Percentiles rank a stretch among this genome's conserved stretches.
Evolutionary conservation across 1,140 invertebrate species (phyloP).

Genomic region (Zaprionus africanus): DNA sequence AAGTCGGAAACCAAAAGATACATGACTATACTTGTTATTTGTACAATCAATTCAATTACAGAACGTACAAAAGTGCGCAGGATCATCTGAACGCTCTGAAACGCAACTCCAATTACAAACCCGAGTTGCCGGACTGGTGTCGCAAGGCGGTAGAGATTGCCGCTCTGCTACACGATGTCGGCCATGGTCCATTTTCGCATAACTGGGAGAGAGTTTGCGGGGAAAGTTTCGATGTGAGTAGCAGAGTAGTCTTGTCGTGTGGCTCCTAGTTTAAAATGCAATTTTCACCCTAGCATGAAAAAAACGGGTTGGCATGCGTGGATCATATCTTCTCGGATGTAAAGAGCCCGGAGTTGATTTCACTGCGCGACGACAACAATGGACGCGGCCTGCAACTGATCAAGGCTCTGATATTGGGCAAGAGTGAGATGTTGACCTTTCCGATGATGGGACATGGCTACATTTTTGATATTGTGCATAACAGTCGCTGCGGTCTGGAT

Average conservation of each 20-base stretch:
- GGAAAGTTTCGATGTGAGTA: constrained; percentile 61
- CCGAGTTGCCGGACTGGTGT: constrained; percentile 64
- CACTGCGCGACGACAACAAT: constrained; percentile 57
- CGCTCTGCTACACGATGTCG: constrained; percentile 89
- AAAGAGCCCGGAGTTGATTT: constrained; percentile 30
- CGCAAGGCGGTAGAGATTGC: constrained; percentile 85
- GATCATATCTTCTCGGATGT: constrained; percentile 63
- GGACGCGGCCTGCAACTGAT: constrained; percentile 69
- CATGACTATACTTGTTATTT: too few relatives aligned
- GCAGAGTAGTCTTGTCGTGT: not conserved
- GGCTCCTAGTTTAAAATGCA: not conserved
- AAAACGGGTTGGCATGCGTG: constrained; percentile 55
- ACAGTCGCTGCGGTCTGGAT: constrained; percentile 88
- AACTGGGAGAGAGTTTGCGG: constrained; percentile 85
- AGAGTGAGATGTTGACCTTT: constrained; percentile 46
- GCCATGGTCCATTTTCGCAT: constrained; percentile 89
- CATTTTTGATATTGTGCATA: constrained; percentile 86
- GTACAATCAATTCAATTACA: constrained; percentile 20
- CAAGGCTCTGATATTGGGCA: constrained; percentile 68
- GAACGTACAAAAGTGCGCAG: constrained; percentile 60
- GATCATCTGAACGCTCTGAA: constrained; percentile 58
- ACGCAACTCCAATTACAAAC: constrained; percentile 55
- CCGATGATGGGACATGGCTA: constrained; percentile 62
- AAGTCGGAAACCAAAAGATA: not conserved
- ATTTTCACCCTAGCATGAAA: constrained; percentile 53